Evolutionary conservation across 2,888 invertebrate genomes (phyloP).

Genomic region (Gandaritis pyraliata): DNA sequence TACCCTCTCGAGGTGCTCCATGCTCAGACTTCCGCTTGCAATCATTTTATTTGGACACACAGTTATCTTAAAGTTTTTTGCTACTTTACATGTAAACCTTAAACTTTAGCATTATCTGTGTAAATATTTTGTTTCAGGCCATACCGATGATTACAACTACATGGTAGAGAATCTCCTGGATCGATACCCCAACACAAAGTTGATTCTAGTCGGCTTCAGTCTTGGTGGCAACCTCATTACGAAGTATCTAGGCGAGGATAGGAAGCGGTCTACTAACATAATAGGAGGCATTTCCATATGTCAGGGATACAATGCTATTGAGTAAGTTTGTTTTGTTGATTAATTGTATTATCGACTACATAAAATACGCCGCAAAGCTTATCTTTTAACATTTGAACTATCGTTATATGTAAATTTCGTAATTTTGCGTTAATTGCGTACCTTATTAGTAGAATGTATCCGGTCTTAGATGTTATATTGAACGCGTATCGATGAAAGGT

Average conservation of each 20-base stretch:
- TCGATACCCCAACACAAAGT: slow-evolving; percentile 89
- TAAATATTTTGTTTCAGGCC: slow-evolving; percentile 84
- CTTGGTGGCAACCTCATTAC: slow-evolving; percentile 96
- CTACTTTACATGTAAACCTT: background rate
- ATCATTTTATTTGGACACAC: too few species aligned
- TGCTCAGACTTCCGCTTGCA: too few species aligned
- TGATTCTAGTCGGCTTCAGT: slow-evolving; percentile 96
- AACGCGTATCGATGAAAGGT: too few species aligned
- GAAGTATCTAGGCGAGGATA: slow-evolving; percentile 95
- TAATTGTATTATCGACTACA: slow-evolving; percentile 8
- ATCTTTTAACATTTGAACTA: too few species aligned
- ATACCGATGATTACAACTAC: slow-evolving; percentile 93
- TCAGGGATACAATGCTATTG: slow-evolving; percentile 96
- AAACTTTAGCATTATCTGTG: slow-evolving; percentile 8
- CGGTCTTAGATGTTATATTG: too few species aligned
- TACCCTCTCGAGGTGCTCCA: too few species aligned
- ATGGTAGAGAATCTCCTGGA: slow-evolving; percentile 91
- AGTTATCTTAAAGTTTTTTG: too few species aligned
- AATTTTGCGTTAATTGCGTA: too few species aligned
- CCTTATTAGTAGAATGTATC: too few species aligned
- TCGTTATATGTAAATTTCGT: background rate
- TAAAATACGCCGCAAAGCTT: too few species aligned
- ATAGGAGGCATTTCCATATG: slow-evolving; percentile 96
- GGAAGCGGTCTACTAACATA: slow-evolving; percentile 87
- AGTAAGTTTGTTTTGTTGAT: slow-evolving; percentile 84